Evolutionary conservation across 2,797 vertebrate species (phyloP).

Genomic region (Parauchenoglanis ngamensis): DNA sequence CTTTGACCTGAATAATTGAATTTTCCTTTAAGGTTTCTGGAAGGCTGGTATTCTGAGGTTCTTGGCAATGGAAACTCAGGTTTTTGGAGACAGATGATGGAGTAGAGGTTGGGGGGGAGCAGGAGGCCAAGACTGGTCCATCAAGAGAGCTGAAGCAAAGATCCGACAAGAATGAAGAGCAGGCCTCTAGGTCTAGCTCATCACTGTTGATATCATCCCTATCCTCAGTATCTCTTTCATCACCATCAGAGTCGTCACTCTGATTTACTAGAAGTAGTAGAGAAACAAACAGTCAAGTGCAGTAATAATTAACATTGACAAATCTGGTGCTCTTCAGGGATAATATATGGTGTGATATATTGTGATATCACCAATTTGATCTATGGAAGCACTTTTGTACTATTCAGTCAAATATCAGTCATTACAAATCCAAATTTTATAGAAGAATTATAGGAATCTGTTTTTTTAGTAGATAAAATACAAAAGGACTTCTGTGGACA

Average conservation of each 20-base stretch:
- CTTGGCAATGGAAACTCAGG: slow-evolving; percentile 31
- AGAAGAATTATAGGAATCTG: background rate
- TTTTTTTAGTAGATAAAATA: background rate
- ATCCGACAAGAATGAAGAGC: slow-evolving; percentile 47
- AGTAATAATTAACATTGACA: background rate
- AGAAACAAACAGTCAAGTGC: background rate
- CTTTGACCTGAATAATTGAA: background rate
- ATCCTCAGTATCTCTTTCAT: slow-evolving; percentile 13
- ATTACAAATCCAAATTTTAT: background rate
- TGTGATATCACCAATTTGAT: background rate
- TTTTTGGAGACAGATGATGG: slow-evolving; percentile 10
- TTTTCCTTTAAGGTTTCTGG: slow-evolving; percentile 21
- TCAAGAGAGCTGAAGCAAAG: slow-evolving; percentile 50
- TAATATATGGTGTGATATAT: background rate
- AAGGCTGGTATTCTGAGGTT: slow-evolving; percentile 21
- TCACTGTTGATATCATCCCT: slow-evolving; percentile 11
- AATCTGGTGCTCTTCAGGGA: background rate
- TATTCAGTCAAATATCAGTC: too few species aligned
- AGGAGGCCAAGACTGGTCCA: slow-evolving; percentile 24
- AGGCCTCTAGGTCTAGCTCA: slow-evolving; percentile 31
- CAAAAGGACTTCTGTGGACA: background rate
- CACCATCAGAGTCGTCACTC: slow-evolving; percentile 23
- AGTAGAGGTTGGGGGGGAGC: background rate
- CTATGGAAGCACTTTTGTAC: background rate
- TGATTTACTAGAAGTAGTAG: slow-evolving; percentile 49